Base-by-base conservation (phyloP, 2,888 invertebrate genomes). In the Aplocera efformata region DNA sequence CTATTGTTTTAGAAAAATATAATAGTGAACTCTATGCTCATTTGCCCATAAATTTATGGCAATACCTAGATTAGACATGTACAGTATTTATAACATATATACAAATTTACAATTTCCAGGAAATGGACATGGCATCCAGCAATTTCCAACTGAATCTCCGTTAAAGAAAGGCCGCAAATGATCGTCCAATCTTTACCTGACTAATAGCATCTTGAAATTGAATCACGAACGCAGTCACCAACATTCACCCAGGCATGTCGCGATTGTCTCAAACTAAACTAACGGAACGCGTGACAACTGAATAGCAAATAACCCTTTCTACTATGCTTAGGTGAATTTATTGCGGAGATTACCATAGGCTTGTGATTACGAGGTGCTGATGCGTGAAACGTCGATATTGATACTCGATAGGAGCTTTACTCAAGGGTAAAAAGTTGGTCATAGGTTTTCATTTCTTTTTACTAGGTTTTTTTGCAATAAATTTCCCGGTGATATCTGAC, bases 331-430 rank as follows among this genome's bases (percentile, higher is more conserved):
- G 36, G 35, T 36, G 35, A 27, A 36, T 53, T 48, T 53, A 56
- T 59, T 55, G 55, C 33, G 53, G 40, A 64, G 66, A 68, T 72
- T 67, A 64, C 58, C 48, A 42, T 47, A 44, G 40, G 46, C 42
- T 42, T 34, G 34, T 48, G 54, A 62, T 68, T 63, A 52, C 41
- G 36, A 25, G 2, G 48, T 54, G 48, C 38, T 47, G 40, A 48
- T 34, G 50, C 49, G 49, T 49, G 39, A 9, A 24, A 24, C 21
- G 49, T 49, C 54, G 27, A 9, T 10, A 33, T 23, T 32, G 23
- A 36, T 32, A 40, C 32, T 42, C 32, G 37, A 25, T 35, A 31
- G 20, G 41, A 33, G 36, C 26, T 29, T 31, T 10, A 30, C 34
- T 44, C 23, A 25, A 1, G 17, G 20, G 34, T 34, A 33, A 34